Evolutionary conservation across 2,113 vertebrate genomes (phyloP).

Genomic region (Psephotus haematonotus): DNA sequence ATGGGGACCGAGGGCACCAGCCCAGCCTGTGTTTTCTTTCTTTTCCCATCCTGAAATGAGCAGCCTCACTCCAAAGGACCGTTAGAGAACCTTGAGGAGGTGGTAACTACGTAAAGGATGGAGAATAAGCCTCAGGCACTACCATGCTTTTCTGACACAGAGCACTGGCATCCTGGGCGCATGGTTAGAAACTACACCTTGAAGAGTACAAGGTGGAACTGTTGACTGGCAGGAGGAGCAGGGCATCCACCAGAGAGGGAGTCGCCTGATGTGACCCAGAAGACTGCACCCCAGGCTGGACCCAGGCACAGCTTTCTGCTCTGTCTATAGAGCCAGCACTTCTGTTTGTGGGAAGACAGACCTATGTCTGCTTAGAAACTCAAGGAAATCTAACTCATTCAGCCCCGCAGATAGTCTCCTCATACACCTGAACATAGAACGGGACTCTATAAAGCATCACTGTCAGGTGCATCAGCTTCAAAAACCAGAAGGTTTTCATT

Average conservation of each 20-base stretch:
- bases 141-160: neutral
- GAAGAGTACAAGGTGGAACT: neutral
- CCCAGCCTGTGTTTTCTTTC: neutral
- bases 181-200: neutral
- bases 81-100: neutral
- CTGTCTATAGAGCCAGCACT: neutral
- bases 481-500: neutral
- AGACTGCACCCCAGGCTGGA: neutral
- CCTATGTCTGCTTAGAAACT: neutral
- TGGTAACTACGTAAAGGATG: neutral
- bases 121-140: neutral
- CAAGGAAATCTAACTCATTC: neutral
- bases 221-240: neutral
- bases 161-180: neutral
- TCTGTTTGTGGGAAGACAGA: neutral
- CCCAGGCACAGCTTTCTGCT: neutral
- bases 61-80: neutral
- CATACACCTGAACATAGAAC: neutral
- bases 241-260: neutral
- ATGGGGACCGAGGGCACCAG: neutral
- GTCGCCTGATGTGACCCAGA: fast-evolving
- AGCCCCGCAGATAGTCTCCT: neutral
- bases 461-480: neutral
- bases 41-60: neutral
- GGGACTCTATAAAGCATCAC: neutral